phyloP scores from a whole-genome alignment of 2,113 vertebrate genomes.

The Cynopterus brachyotis region DNA sequence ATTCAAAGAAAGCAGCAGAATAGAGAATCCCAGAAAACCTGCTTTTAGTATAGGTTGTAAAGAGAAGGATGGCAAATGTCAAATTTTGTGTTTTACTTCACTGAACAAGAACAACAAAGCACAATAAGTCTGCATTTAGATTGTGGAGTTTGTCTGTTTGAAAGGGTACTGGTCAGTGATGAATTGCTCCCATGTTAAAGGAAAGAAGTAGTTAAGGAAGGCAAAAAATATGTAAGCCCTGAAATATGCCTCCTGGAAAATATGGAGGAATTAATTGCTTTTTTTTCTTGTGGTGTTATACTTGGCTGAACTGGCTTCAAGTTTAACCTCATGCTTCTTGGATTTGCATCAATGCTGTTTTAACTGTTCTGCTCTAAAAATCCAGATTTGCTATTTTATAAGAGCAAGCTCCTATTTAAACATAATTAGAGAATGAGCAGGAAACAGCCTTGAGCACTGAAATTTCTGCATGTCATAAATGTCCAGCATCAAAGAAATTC shows the following conservation, averaged over 20 bases:
- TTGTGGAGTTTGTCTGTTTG: conserved; percentile 14
- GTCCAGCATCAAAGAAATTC: conserved; percentile 31
- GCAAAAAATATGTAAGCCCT: not conserved
- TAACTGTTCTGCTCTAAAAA: conserved; percentile 68
- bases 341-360: conserved; percentile 54
- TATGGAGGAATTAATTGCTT: conserved; percentile 37
- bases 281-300: not conserved
- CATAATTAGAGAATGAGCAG: conserved; percentile 62
- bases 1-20: not conserved
- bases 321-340: conserved; percentile 13
- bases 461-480: conserved; percentile 54
- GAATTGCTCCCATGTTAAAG: conserved; percentile 21
- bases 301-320: conserved; percentile 29
- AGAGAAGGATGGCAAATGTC: not conserved
- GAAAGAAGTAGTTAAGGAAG: conserved; percentile 6
- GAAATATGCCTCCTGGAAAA: not conserved
- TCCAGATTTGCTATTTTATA: conserved; percentile 53
- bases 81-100: conserved; percentile 28
- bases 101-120: conserved; percentile 27
- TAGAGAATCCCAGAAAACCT: not conserved
- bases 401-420: conserved; percentile 39
- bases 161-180: not conserved
- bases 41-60: not conserved
- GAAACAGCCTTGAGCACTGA: conserved; percentile 53
- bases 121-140: not conserved